Conservation (phyloP, 2,888 invertebrate genomes). For the Melanargia galathea region DNA sequence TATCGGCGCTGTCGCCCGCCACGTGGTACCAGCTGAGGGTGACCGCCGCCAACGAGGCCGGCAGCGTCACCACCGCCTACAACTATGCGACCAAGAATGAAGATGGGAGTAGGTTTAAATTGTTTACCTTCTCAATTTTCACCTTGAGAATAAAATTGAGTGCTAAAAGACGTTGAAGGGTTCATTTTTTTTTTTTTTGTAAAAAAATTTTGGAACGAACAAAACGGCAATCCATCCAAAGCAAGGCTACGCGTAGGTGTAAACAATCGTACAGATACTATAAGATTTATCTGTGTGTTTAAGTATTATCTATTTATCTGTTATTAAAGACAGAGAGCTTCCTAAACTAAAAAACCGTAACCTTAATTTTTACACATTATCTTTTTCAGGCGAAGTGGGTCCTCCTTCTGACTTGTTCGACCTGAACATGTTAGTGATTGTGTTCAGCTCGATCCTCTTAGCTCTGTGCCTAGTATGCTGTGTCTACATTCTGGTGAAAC, state of each 20-base stretch:
- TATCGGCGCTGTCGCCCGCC: constrained; percentile 80
- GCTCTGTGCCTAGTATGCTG: constrained; percentile 70
- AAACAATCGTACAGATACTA: too few relatives aligned
- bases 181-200: too few relatives aligned
- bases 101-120: constrained; percentile 78
- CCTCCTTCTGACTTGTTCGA: constrained; percentile 74
- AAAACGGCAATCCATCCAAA: too few relatives aligned
- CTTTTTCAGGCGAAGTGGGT: constrained; percentile 68
- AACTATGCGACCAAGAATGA: constrained; percentile 83
- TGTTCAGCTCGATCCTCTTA: constrained; percentile 72
- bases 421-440: constrained; percentile 72
- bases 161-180: too few relatives aligned
- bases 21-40: constrained; percentile 84
- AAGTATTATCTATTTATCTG: too few relatives aligned
- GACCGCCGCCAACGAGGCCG: constrained; percentile 84
- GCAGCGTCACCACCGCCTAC: constrained; percentile 80
- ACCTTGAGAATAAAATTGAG: too few relatives aligned
- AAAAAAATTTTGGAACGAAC: too few relatives aligned
- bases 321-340: too few relatives aligned
- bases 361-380: background rate
- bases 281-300: too few relatives aligned
- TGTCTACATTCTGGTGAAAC: constrained; percentile 69
- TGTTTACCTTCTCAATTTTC: background rate
- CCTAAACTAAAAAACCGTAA: too few relatives aligned
- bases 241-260: too few relatives aligned